A percentile compares a stretch with the other conserved stretches of the same genome.
These are phyloP conservation scores for Phasianus colchicus DNA, from an alignment of 2,113 vertebrate genomes.

Conservation along the genomic window DNA sequence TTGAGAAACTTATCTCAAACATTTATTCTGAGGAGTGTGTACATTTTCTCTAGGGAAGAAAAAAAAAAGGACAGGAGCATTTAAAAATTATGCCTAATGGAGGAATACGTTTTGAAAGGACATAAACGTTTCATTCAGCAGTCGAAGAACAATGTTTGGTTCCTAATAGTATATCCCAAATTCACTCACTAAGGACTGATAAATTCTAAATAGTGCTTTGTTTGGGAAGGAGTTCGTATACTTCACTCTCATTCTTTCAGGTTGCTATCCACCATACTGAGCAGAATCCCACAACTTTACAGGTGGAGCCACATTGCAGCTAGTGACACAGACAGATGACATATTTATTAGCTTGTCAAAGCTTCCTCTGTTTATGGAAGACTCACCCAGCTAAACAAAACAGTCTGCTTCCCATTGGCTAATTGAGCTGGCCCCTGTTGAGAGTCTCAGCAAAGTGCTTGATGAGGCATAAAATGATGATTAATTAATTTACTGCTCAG, in stretches of 20 bases:
- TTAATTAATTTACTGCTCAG: constrained; percentile 99
- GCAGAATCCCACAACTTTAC: constrained; percentile 82
- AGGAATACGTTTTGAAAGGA: neutral
- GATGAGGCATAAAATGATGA: constrained; percentile 99
- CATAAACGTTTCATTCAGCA: neutral
- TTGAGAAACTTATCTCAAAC: neutral
- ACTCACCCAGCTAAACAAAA: constrained; percentile 92
- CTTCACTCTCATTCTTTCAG: constrained; percentile 46
- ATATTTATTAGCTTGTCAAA: constrained; percentile 98
- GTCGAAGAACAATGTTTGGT: neutral
- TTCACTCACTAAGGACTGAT: neutral
- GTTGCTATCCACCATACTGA: constrained; percentile 76
- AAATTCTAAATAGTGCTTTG: constrained; percentile 25
- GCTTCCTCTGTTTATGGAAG: constrained; percentile 86
- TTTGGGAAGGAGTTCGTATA: constrained; percentile 11
- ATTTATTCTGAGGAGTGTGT: neutral
- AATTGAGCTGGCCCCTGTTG: constrained; percentile 85
- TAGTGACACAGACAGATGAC: constrained; percentile 92
- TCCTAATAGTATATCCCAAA: neutral
- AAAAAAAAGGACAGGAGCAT: neutral
- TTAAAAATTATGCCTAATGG: neutral
- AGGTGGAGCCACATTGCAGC: constrained; percentile 84
- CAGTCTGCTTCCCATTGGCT: constrained; percentile 91
- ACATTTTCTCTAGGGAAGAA: neutral
- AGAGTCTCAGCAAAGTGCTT: constrained; percentile 92